Evolutionary conservation across 2,113 vertebrate species (phyloP), one percentile per base, ranked within the genome.

Genomic region (Seriola rivoliana): DNA sequence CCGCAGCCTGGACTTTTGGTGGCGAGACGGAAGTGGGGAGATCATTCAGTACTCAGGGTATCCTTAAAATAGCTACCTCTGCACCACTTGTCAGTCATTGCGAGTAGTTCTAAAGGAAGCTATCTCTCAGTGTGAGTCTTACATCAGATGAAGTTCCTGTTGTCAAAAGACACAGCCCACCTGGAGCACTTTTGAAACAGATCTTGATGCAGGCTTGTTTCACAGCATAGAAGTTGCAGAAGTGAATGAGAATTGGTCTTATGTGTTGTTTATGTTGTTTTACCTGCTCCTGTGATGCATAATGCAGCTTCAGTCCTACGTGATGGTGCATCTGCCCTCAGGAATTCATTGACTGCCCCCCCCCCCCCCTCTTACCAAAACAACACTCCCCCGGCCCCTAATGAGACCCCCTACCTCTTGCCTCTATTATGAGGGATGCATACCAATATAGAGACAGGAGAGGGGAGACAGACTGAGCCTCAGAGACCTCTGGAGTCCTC

Each of bases 371-470:
- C 64, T 5, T 72, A 58, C 46, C 66, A 42, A 79, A 87, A 87
- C 87, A 87, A 84, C 73, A 74, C 80, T 54, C 63, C 78, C 54
- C 64, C 73, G 54, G 85, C 84, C 87, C 86, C 86, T 93, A 92
- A 94, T 94, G 94, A 94, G 87, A 92, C 93, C 92, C 90, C 87
- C 91, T 90, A 63, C 93, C 86, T 85, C 71, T 76, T 78, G 69
- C 38, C 65, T 89, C 89, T 85, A 89, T 95, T 94, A 87, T 90
- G 81, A 86, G 69, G 5, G 69, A 38, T 75, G 90, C 91, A 93
- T 92, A 90, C 75, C 80, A 91, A 89, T 85, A 70, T 57, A 85
- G 81, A 91, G 80, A 93, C 89, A 93, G 80, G 23, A 82, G 84
- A 69, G 64, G 76, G 83, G 78, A 90, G 88, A 91, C 90, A 88